Percentiles rank a stretch among this genome's conserved stretches.
Evolutionary conservation across 2,797 vertebrate genomes (phyloP).

Genomic region (Oreortyx pictus): DNA sequence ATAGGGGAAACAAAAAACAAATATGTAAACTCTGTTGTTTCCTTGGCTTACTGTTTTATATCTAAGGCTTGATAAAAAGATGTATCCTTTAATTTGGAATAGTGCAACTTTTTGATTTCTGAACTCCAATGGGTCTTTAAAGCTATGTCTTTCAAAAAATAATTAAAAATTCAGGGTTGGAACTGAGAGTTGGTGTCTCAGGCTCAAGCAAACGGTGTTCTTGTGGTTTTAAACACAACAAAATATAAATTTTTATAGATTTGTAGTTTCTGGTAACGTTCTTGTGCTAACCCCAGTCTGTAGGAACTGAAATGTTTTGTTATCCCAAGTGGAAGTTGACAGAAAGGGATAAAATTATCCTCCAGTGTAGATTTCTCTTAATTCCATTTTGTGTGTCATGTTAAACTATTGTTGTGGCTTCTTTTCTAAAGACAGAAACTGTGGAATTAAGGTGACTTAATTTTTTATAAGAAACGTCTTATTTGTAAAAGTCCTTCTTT

Average conservation of each 20-base stretch:
- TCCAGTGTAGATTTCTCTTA: slow-evolving; percentile 81
- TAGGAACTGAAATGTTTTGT: slow-evolving; percentile 78
- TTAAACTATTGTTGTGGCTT: slow-evolving; percentile 82
- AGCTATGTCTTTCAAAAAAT: slow-evolving; percentile 77
- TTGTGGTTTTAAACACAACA: slow-evolving; percentile 77
- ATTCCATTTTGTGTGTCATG: slow-evolving; percentile 89
- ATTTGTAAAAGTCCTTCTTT: slow-evolving; percentile 91
- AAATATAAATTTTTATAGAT: slow-evolving; percentile 79
- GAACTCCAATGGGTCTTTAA: slow-evolving; percentile 79
- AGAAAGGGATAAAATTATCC: slow-evolving; percentile 71
- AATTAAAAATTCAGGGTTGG: slow-evolving; percentile 80
- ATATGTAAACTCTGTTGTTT: slow-evolving; percentile 77
- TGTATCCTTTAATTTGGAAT: slow-evolving; percentile 77
- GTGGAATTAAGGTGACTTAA: slow-evolving; percentile 82
- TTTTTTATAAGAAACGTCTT: slow-evolving; percentile 89
- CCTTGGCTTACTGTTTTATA: slow-evolving; percentile 83
- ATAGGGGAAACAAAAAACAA: slow-evolving; percentile 79
- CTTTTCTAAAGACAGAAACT: slow-evolving; percentile 83
- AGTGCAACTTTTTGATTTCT: slow-evolving; percentile 78
- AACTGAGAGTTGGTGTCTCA: slow-evolving; percentile 81
- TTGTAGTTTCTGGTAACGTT: slow-evolving; percentile 81
- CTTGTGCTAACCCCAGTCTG: slow-evolving; percentile 79
- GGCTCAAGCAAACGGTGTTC: slow-evolving; percentile 81
- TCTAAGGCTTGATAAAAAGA: slow-evolving; percentile 78
- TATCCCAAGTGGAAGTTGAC: slow-evolving; percentile 74